Base-by-base conservation (phyloP, 2,797 vertebrate species). In the Pangasius larnaudii region DNA sequence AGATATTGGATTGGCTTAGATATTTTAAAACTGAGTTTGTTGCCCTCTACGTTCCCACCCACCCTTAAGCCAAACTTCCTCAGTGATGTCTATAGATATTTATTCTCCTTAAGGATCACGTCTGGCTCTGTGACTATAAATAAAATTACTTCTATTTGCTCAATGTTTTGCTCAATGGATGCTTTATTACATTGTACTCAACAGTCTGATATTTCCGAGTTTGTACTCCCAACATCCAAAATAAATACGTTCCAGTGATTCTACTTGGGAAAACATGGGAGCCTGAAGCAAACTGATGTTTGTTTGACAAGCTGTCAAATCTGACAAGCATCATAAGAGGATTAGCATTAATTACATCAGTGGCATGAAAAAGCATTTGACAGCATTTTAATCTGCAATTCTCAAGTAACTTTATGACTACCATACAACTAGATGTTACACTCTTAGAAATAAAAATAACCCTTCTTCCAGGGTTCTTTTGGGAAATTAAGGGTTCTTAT, bases 341-440 rank as follows among this genome's bases (percentile, higher is more conserved):
- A 83, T 83, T 83, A 49, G 61, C 39, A 51, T 19, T 33, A 67
- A 83, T 83, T 67, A 51, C 81, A 83, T 33, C 42, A 51, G 18
- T 51, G 61, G 16, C 39, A 49, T 11, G 27, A 30, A 65, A 46
- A 27, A 65, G 27, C 59, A n/a, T 63, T 82, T 39, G 10, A 24
- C 39, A 11, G 7, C 27, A 46, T 83, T 65, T 65, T 30, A 65
- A 46, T 46, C 14, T 22, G 14, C 39, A 65, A 1, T 30, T 83
- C 59, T 49, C 24, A 65, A 16, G 8, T 18, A 46, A 46, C 5
- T 65, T 65, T 65, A 30, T 9, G 27, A 65, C 42, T n/a, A 46
- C 79, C 79, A 16, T 9, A 16, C 22, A 0, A 58, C 77, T 78
- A 78, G n/a, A 53, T 56, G 51, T n/a, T 79, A 53, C 77, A 22